Evolutionary conservation across 1,140 invertebrate genomes (phyloP).

Genomic region (Tribolium madens): DNA sequence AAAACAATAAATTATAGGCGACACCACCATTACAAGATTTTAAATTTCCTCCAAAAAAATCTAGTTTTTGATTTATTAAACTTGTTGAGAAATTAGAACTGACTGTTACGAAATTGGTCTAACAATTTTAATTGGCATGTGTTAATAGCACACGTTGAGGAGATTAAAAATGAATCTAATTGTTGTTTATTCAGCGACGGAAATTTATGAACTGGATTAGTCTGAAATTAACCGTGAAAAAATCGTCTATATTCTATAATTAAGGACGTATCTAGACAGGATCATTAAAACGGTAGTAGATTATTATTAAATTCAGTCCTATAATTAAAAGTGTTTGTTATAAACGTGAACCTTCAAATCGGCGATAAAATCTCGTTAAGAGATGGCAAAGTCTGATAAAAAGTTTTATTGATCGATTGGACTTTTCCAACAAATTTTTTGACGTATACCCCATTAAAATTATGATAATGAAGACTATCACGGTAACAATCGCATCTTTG

Average conservation of each 20-base stretch:
- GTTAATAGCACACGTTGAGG: slow-evolving; percentile 8
- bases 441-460: no score
- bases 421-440: slow-evolving; percentile 19
- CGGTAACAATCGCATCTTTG: slow-evolving; percentile 6
- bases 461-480: no score
- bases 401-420: slow-evolving; percentile 10
- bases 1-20: not conserved
- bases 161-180: not conserved
- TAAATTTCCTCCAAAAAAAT: slow-evolving; percentile 19
- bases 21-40: not conserved
- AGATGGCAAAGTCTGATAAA: slow-evolving; percentile 8
- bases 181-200: slow-evolving; percentile 14
- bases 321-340: slow-evolving; percentile 37
- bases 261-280: slow-evolving; percentile 25
- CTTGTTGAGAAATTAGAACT: not conserved
- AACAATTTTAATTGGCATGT: slow-evolving; percentile 33
- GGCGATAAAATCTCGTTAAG: not conserved
- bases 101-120: not conserved
- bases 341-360: slow-evolving; percentile 26
- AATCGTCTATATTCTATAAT: slow-evolving; percentile 29
- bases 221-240: slow-evolving; percentile 32
- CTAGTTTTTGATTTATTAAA: slow-evolving; percentile 10
- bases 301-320: slow-evolving; percentile 38
- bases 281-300: slow-evolving; percentile 37
- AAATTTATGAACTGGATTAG: slow-evolving; percentile 17